Evolutionary conservation across 2,888 invertebrate genomes (phyloP).

Genomic region (Spatulosminthurus flaviceps): DNA sequence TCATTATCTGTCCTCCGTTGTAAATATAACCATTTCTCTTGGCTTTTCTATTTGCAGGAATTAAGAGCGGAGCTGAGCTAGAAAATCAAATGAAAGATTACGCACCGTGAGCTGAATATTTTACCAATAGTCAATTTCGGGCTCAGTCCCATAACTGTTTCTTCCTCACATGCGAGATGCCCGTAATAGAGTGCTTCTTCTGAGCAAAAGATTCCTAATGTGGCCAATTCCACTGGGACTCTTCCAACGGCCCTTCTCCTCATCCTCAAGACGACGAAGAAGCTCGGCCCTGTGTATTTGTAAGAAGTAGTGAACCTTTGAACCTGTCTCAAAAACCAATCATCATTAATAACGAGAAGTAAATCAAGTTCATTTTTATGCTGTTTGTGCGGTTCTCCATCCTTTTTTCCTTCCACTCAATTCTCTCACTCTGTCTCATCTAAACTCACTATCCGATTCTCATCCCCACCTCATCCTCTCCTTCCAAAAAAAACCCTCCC

Average conservation of each 20-base stretch:
- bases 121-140: constrained; percentile 12
- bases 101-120: constrained; percentile 39
- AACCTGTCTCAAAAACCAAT: constrained; percentile 7
- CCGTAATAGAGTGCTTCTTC: constrained; percentile 7
- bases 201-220: neutral
- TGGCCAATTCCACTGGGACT: neutral
- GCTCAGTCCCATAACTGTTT: neutral
- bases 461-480: neutral
- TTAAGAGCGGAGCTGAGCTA: constrained; percentile 38
- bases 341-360: constrained; percentile 18
- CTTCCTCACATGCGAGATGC: neutral
- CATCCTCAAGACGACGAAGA: too few species aligned
- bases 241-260: neutral
- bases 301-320: neutral
- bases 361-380: constrained; percentile 14
- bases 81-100: constrained; percentile 45
- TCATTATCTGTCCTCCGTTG: constrained; percentile 58
- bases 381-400: constrained; percentile 11
- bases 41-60: constrained; percentile 43
- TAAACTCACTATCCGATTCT: neutral
- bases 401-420: neutral
- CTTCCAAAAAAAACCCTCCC: too few species aligned
- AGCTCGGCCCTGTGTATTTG: neutral
- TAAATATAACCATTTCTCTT: constrained; percentile 37
- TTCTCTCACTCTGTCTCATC: too few species aligned